Evolutionary conservation across 2,888 invertebrate species (phyloP), one percentile per base, ranked within the genome.

Genomic region (Lycaena phlaeas): DNA sequence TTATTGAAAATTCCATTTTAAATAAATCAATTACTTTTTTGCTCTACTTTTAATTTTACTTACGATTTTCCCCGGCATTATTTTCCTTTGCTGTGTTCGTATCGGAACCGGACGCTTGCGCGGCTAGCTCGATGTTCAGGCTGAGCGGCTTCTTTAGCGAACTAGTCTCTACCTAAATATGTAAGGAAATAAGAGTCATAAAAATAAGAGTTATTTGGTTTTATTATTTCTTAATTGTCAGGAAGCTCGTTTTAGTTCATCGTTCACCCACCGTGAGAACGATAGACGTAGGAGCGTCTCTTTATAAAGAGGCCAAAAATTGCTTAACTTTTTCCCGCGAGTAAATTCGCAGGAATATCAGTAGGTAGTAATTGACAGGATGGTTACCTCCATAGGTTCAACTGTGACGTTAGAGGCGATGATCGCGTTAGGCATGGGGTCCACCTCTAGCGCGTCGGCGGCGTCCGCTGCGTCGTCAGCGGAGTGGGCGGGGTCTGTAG

Each of bases 331-430:
- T n/a, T n/a, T n/a, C n/a, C n/a, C n/a, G n/a, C n/a, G n/a, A n/a
- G n/a, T n/a, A n/a, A n/a, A n/a, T n/a, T n/a, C n/a, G n/a, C n/a
- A n/a, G n/a, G n/a, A n/a, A n/a, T n/a, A n/a, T n/a, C n/a, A n/a
- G n/a, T n/a, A n/a, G n/a, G n/a, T n/a, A n/a, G n/a, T n/a, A n/a
- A n/a, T n/a, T n/a, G n/a, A n/a, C n/a, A n/a, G n/a, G n/a, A n/a
- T n/a, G n/a, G 26, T 48, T 37, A 74, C 78, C 64, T 78, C 74
- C 75, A 77, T 76, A 2, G 70, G 69, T 31, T 76, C 75, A 1
- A 62, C 63, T 9, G 57, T 54, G 44, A 66, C 61, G 40, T 69
- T 64, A 25, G 64, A 45, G 1, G 61, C 50, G 45, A 59, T 52
- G 4, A 37, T 46, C 36, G 36, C 46, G 14, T 36, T 38, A 42